Evolutionary conservation across 2,113 vertebrate species (phyloP).

Genomic region (Grammomys surdaster): DNA sequence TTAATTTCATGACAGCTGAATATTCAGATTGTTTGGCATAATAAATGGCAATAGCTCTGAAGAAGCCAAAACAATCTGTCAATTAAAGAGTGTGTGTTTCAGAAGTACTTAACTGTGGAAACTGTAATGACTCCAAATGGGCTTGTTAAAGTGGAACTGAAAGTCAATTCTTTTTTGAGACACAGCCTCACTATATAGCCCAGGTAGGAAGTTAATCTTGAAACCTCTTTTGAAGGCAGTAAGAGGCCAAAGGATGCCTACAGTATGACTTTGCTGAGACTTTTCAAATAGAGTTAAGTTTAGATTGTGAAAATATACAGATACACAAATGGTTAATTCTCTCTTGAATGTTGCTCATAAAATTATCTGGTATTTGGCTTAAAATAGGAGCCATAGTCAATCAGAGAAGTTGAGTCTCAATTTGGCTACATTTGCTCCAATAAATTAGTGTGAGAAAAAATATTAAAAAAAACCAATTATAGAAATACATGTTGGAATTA

Average conservation of each 20-base stretch:
- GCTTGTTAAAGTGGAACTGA: conserved; percentile 67
- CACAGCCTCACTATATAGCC: background rate
- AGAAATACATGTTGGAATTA: background rate
- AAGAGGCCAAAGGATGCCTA: conserved; percentile 62
- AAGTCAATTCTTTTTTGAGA: background rate
- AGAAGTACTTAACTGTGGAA: conserved; percentile 74
- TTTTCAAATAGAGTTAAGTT: background rate
- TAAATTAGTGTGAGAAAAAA: conserved; percentile 19
- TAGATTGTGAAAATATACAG: background rate
- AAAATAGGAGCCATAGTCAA: conserved; percentile 46
- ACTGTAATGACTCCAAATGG: conserved; percentile 66
- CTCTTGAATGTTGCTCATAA: background rate
- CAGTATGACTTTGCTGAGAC: conserved; percentile 40
- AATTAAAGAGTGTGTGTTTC: conserved; percentile 81
- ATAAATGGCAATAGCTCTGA: conserved; percentile 68
- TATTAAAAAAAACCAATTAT: conserved; percentile 21
- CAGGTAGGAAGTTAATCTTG: conserved; percentile 51
- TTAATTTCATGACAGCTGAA: conserved; percentile 56
- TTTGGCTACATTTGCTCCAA: background rate
- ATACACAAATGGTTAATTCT: conserved; percentile 15
- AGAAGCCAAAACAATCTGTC: conserved; percentile 68
- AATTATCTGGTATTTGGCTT: conserved; percentile 17
- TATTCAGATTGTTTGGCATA: conserved; percentile 62
- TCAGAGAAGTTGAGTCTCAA: background rate
- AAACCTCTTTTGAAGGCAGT: conserved; percentile 61